Evolutionary conservation across 1,140 invertebrate genomes (phyloP), one percentile per base, ranked within the genome.

Genomic region (Lasioglossum albipes): DNA sequence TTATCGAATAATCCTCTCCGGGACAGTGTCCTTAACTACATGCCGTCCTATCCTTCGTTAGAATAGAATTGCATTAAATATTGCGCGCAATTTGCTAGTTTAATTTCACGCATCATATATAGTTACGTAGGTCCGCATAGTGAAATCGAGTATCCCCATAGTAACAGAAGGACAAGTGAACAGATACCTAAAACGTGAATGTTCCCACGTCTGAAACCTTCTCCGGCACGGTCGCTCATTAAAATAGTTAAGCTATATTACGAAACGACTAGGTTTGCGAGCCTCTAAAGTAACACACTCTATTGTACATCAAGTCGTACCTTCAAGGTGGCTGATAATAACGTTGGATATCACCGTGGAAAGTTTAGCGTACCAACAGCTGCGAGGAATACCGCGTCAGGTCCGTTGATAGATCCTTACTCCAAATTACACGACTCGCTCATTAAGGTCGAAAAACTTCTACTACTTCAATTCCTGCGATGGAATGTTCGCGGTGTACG

Each of bases 161-260:
- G 78, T 70, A 64, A 49, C 42, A 59, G 59, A 75, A 66, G 20
- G 36, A 16, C 27, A 41, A 68, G 82, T 42, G 45, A 68, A n/a
- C 68, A n/a, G 49, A 13, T 18, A 31, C 13, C 62, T 54, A 77
- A 85, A 86, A 84, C 72, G 67, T 78, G 75, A 70, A 65, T 69
- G 75, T 86, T 72, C 81, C 69, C 42, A 36, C 73, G 41, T 59
- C 64, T 66, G 69, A 83, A 88, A 89, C 75, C 85, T 82, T 80
- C 68, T n/a, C 31, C 36, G 73, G 70, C 75, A 84, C 59, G 78
- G 69, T 71, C 75, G 73, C 88, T 90, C 89, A 87, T 90, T 90
- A 90, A 88, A 90, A 89, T 89, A 90, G 87, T 88, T 90, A 85
- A 88, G 81, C 83, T 84, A 80, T 84, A 84, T 89, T 89, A 89